Conservation (phyloP, 2,888 invertebrate species). For the Lacanobia oleracea region DNA sequence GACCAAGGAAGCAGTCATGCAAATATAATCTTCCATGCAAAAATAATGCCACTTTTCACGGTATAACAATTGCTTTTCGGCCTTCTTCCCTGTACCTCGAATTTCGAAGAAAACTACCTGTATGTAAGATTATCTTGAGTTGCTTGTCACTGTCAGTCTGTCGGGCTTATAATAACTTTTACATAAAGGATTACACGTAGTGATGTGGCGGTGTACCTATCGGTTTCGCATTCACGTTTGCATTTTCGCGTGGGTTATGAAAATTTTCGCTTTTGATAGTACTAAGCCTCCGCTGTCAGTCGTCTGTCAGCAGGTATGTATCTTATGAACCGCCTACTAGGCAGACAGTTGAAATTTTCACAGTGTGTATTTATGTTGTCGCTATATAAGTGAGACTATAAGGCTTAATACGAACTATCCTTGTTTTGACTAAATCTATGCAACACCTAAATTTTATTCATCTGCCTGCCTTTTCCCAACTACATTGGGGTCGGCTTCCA, state of each 20-base stretch:
- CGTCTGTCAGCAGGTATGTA: too few relatives aligned
- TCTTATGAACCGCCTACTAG: too few relatives aligned
- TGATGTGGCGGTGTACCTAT: slow-evolving; percentile 1
- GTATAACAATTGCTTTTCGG: slow-evolving; percentile 5
- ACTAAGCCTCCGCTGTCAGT: too few relatives aligned
- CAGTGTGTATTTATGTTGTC: too few relatives aligned
- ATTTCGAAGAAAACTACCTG: slow-evolving; percentile 43
- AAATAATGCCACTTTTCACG: not conserved
- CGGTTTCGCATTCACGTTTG: not conserved
- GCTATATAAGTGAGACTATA: too few relatives aligned
- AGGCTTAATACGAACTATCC: too few relatives aligned
- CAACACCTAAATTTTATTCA: too few relatives aligned
- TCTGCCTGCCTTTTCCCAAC: too few relatives aligned
- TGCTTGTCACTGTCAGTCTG: slow-evolving; percentile 43
- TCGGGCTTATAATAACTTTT: slow-evolving; percentile 45
- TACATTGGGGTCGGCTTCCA: too few relatives aligned
- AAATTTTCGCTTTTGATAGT: not conserved
- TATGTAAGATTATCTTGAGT: slow-evolving; percentile 43
- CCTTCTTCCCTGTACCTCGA: not conserved
- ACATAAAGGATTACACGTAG: slow-evolving; percentile 44
- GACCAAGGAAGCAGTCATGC: not conserved
- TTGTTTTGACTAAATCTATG: too few relatives aligned
- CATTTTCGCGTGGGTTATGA: not conserved
- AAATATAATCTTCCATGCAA: not conserved
- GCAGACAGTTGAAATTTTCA: too few relatives aligned